These are phyloP conservation scores for Lophochroa leadbeateri DNA, from an alignment of 2,113 vertebrate genomes.

Conservation along the genomic window DNA sequence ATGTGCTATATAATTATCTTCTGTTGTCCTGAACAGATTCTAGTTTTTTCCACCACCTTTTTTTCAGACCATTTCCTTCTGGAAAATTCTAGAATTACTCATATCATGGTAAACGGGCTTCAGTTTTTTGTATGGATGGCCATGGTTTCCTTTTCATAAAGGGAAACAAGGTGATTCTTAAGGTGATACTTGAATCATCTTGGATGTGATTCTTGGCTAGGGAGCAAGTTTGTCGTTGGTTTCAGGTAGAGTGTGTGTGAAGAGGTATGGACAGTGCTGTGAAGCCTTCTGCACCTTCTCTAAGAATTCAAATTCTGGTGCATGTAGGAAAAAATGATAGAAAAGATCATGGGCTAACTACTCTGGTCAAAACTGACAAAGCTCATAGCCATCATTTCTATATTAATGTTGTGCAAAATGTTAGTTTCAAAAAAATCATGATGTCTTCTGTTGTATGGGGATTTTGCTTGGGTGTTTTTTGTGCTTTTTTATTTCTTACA, in stretches of 20 bases:
- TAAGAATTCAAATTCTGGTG: background rate
- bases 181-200: background rate
- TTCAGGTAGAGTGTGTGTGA: background rate
- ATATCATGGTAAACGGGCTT: background rate
- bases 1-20: background rate
- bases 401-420: accelerated
- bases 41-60: background rate
- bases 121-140: background rate
- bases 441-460: background rate
- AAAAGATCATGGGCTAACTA: background rate
- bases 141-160: background rate
- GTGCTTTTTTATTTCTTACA: background rate
- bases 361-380: background rate
- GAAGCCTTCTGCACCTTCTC: background rate
- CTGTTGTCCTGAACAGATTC: background rate
- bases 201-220: background rate
- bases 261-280: too few species aligned
- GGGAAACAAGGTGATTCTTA: background rate
- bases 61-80: background rate
- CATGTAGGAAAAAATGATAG: background rate
- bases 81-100: background rate
- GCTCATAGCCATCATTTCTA: background rate
- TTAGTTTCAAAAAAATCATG: background rate
- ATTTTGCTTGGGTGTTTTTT: background rate
- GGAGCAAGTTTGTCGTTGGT: background rate